Percentiles rank a stretch among this genome's conserved stretches.
Conservation (phyloP, 2,113 vertebrate species). For the Fukomys damarensis region DNA sequence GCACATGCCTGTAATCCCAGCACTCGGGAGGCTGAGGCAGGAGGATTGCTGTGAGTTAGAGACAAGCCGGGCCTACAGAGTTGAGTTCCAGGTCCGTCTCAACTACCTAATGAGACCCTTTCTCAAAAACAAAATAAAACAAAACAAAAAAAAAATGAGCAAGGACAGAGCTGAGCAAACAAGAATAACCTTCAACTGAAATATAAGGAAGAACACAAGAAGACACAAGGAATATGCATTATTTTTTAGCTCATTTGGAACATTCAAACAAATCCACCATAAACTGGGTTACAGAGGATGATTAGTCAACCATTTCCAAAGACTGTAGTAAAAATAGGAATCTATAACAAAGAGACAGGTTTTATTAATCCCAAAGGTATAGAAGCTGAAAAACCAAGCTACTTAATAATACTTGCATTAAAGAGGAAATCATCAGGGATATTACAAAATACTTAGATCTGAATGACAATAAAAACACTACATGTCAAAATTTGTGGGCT, state of each 20-base stretch:
- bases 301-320: conserved; percentile 49
- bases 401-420: conserved; percentile 63
- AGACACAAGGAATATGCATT: background rate
- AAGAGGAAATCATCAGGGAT: conserved; percentile 60
- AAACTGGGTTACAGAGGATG: conserved; percentile 13
- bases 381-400: conserved; percentile 56
- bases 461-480: conserved; percentile 67
- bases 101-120: no score
- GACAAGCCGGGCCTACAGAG: no score
- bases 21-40: no score
- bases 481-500: conserved; percentile 53
- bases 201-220: conserved; percentile 1
- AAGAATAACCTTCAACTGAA: background rate
- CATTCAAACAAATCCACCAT: conserved; percentile 17
- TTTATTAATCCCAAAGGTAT: conserved; percentile 55
- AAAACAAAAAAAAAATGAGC: no score
- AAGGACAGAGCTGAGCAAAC: conserved; percentile 25
- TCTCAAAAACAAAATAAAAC: no score
- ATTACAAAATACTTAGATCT: conserved; percentile 64
- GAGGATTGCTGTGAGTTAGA: no score
- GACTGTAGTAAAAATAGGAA: conserved; percentile 61
- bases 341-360: conserved; percentile 61
- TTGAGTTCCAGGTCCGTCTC: no score
- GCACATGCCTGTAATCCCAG: no score
- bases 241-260: conserved; percentile 42